Percentiles rank a stretch among this genome's conserved stretches.
phyloP scores from a whole-genome alignment of 2,888 invertebrate species.

The Meghimatium bilineatum region DNA sequence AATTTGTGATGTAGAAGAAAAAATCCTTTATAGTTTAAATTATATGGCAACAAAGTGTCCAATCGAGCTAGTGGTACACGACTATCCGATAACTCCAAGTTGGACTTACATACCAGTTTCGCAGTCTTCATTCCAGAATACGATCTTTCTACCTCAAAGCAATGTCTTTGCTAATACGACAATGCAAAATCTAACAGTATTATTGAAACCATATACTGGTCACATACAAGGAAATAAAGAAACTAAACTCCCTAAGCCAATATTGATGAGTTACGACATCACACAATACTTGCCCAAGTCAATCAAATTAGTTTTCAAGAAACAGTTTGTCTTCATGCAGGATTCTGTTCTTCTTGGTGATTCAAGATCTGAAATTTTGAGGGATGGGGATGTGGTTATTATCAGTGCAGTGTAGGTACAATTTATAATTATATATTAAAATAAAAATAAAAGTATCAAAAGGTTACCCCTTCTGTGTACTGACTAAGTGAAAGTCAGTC shows the following conservation, averaged over 20 bases:
- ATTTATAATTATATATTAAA: not conserved
- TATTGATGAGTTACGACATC: slow-evolving; percentile 6
- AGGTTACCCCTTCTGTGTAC: no score
- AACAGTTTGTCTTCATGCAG: slow-evolving; percentile 9
- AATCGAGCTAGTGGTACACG: slow-evolving; percentile 3
- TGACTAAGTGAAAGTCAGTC: no score
- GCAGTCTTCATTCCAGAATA: not conserved
- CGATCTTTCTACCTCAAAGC: not conserved
- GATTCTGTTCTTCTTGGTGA: slow-evolving; percentile 16
- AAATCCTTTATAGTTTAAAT: slow-evolving; percentile 1
- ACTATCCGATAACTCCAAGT: not conserved
- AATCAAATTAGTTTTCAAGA: slow-evolving; percentile 3
- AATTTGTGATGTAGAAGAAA: slow-evolving; percentile 10
- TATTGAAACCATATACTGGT: slow-evolving; percentile 9
- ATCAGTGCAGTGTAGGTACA: slow-evolving; percentile 24
- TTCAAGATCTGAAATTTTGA: slow-evolving; percentile 17
- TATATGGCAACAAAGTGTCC: not conserved
- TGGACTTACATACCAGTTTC: slow-evolving; percentile 6
- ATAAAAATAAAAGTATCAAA: no score
- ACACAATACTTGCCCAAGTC: not conserved
- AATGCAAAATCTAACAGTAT: not conserved
- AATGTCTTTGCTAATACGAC: not conserved
- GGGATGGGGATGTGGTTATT: slow-evolving; percentile 18
- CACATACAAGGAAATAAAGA: not conserved
- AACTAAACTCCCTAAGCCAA: not conserved